Conservation (phyloP, 2,888 invertebrate species). For the Gastracanthus pulcherrimus region DNA sequence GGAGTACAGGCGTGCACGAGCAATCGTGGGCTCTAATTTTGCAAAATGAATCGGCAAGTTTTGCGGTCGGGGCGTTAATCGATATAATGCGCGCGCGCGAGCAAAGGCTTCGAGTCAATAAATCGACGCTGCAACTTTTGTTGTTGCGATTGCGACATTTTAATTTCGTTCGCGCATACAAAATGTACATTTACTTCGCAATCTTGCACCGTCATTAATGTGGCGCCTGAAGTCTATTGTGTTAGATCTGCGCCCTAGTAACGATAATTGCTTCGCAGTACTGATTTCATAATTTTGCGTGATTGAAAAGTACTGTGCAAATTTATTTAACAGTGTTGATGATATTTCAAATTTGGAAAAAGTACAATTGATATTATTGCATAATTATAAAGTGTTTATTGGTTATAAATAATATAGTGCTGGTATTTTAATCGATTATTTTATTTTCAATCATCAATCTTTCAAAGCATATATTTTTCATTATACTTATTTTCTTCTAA, state of each 20-base stretch:
- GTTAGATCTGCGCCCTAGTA: neutral
- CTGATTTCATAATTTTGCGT: neutral
- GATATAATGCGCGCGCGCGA: slow-evolving; percentile 19
- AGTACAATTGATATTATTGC: no score
- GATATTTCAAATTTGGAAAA: no score
- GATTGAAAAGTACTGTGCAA: no score
- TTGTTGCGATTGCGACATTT: slow-evolving; percentile 36
- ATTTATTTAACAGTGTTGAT: no score
- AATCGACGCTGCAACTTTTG: no score
- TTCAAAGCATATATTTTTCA: no score
- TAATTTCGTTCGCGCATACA: slow-evolving; percentile 10
- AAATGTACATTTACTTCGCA: neutral
- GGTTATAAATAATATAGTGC: no score
- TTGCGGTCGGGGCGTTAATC: slow-evolving; percentile 30
- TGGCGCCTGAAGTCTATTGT: neutral
- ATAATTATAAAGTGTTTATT: no score
- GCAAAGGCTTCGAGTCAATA: no score
- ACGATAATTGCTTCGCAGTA: neutral
- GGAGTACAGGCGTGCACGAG: neutral
- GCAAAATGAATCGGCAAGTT: slow-evolving; percentile 52
- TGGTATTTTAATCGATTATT: no score
- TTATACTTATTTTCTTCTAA: no score
- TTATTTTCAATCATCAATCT: no score
- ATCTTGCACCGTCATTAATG: neutral
- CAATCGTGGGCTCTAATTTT: slow-evolving; percentile 34